Percentiles rank a stretch among this genome's conserved stretches.
These are phyloP conservation scores for Anorthoa munda DNA, from an alignment of 2,888 invertebrate species.

Conservation along the genomic window DNA sequence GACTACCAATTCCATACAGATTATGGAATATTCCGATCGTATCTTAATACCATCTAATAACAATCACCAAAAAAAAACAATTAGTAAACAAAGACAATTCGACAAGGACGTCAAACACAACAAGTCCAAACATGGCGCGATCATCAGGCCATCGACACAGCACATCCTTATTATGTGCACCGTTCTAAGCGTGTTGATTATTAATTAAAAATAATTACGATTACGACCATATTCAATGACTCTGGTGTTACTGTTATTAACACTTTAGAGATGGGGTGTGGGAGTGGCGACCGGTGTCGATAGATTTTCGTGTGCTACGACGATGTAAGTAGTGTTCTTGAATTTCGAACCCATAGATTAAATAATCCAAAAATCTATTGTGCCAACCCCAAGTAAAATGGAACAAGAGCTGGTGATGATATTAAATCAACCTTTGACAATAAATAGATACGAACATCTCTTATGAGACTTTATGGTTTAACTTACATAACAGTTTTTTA, in stretches of 20 bases:
- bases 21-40: too few relatives aligned
- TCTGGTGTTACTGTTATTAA: slow-evolving; percentile 90
- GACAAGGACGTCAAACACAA: slow-evolving; percentile 15
- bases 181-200: slow-evolving; percentile 90
- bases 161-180: slow-evolving; percentile 88
- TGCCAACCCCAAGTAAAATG: too few relatives aligned
- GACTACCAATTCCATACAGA: too few relatives aligned
- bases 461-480: too few relatives aligned
- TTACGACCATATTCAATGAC: slow-evolving; percentile 91
- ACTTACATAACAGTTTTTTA: too few relatives aligned
- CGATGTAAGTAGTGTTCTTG: not conserved
- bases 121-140: slow-evolving; percentile 54
- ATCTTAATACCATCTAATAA: not conserved
- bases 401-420: too few relatives aligned
- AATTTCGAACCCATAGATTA: too few relatives aligned
- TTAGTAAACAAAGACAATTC: slow-evolving; percentile 19
- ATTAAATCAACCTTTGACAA: too few relatives aligned
- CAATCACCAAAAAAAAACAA: slow-evolving; percentile 9
- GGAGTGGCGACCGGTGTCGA: slow-evolving; percentile 53
- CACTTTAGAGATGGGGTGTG: slow-evolving; percentile 78
- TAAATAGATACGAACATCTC: too few relatives aligned
- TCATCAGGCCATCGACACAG: slow-evolving; percentile 83
- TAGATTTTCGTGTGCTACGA: slow-evolving; percentile 14
- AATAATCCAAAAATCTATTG: too few relatives aligned
- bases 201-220: slow-evolving; percentile 91